These are phyloP conservation scores for Oenanthe oenanthe DNA, from an alignment of 2,113 vertebrate genomes.

Conservation along the genomic window DNA sequence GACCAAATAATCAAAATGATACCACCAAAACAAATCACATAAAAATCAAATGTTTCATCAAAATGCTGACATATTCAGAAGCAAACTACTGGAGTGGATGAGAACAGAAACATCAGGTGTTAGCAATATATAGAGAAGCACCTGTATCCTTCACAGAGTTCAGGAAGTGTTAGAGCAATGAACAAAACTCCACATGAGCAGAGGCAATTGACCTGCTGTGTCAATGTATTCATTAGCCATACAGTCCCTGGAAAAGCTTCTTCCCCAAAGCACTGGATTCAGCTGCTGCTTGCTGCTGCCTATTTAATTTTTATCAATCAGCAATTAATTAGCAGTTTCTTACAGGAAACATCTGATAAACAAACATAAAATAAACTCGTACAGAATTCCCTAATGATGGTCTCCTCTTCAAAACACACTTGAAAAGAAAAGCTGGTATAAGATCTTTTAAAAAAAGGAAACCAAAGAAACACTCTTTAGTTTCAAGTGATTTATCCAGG, in stretches of 20 bases:
- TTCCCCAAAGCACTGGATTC: neutral
- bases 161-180: neutral
- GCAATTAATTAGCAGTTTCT: constrained; percentile 57
- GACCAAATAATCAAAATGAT: neutral
- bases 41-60: neutral
- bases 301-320: constrained; percentile 21
- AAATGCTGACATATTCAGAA: neutral
- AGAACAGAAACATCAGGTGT: neutral
- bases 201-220: neutral
- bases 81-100: neutral
- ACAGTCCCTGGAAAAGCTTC: neutral
- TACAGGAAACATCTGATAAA: constrained; percentile 12
- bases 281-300: neutral
- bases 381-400: neutral
- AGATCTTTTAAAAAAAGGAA: neutral
- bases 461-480: neutral
- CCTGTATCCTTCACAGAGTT: neutral
- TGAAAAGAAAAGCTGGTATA: neutral
- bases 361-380: constrained; percentile 30
- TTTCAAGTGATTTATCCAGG: neutral
- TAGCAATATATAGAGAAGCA: neutral
- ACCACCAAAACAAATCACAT: neutral
- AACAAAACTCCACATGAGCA: neutral
- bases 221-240: neutral
- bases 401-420: constrained; percentile 17